Evolutionary conservation across 2,113 vertebrate species (phyloP).

Genomic region (Cariama cristata): DNA sequence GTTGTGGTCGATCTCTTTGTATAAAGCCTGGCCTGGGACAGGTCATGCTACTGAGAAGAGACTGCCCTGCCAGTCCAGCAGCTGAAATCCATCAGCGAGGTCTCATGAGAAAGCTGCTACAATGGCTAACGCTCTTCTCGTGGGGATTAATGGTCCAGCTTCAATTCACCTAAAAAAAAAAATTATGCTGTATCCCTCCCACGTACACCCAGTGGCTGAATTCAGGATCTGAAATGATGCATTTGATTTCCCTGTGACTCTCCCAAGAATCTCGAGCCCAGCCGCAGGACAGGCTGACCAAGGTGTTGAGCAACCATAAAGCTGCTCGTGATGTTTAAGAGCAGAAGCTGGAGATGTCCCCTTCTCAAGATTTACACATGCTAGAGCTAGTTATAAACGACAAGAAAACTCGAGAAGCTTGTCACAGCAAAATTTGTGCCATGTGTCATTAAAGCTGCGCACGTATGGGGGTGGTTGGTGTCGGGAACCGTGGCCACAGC

Average conservation of each 20-base stretch:
- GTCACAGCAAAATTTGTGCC: accelerated
- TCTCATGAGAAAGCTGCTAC: neutral
- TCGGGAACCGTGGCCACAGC: neutral
- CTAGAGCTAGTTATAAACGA: accelerated
- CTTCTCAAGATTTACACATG: accelerated
- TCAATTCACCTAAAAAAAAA: neutral
- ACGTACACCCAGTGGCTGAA: neutral
- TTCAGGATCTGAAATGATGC: neutral
- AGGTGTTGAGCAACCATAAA: accelerated
- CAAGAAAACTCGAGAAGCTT: neutral
- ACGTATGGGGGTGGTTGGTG: accelerated
- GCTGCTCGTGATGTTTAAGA: neutral
- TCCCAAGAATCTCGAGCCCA: neutral
- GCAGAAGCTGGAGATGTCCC: neutral
- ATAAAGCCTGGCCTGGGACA: neutral
- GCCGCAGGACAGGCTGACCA: neutral
- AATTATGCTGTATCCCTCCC: neutral
- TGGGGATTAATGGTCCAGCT: neutral
- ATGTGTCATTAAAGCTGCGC: accelerated
- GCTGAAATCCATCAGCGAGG: neutral
- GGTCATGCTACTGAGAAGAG: neutral
- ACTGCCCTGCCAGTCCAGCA: accelerated
- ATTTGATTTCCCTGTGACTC: neutral
- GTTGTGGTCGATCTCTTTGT: neutral
- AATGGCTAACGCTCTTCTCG: neutral